Base-by-base conservation (phyloP, 2,113 vertebrate species). In the Orientallactaga bullata region DNA sequence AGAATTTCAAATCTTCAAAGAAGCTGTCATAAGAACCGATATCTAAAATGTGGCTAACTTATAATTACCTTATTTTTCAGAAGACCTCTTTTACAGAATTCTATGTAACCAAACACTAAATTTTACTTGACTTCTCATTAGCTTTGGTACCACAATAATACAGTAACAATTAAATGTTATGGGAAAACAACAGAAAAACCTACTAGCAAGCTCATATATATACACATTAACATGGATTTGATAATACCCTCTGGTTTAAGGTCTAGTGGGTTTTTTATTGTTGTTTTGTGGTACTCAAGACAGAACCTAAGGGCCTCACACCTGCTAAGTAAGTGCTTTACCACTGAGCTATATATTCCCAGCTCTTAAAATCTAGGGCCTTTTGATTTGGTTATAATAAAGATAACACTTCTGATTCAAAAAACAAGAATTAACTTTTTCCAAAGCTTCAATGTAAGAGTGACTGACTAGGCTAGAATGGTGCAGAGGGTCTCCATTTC, bases 31-130 rank as follows among this genome's bases (percentile, higher is more conserved):
- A 71, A 91, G 88, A 35, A 90, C 16, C 39, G 87, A 80, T 30
- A 89, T 92, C 73, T 35, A 81, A 84, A 77, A 83, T 51, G 32
- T 85, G 66, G 63, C 82, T 89, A 73, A n/a, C 68, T 93, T 76
- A 37, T 73, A 74, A 92, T 61, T 26, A 32, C 18, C 26, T 84
- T 12, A 47, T 77, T 96, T 84, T 74, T 24, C 42, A 86, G n/a
- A n/a, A n/a, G n/a, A n/a, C n/a, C n/a, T n/a, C n/a, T n/a, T n/a
- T 68, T 42, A 93, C 13, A 88, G 8, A 39, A 89, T 28, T 58
- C 26, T 73, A 35, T 55, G 80, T 94, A 89, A 95, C 85, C 12
- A 92, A 63, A 83, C 18, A 51, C 9, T 42, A 63, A 28, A 35
- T 35, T 95, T 82, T 63, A 60, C 82, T 37, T 71, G 55, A 63